Base-by-base conservation (phyloP, 2,888 invertebrate genomes). In the Pilophorus perplexus region DNA sequence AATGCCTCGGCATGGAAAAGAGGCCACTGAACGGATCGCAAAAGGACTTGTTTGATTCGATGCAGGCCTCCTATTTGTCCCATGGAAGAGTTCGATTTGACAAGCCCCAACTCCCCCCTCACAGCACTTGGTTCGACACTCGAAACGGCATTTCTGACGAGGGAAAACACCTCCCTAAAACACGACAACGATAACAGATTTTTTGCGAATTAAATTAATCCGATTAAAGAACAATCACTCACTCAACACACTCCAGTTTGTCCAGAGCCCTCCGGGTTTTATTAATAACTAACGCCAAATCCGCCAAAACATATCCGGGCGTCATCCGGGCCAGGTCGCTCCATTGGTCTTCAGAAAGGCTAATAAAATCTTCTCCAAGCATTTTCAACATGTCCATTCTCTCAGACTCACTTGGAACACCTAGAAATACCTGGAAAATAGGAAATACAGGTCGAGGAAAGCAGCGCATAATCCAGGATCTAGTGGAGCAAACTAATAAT, bases 221-320 rank as follows among this genome's bases (percentile, higher is more conserved):
- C n/a, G n/a, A n/a, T n/a, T n/a, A n/a, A n/a, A n/a, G n/a, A n/a
- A n/a, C n/a, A n/a, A n/a, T n/a, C n/a, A n/a, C n/a, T n/a, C n/a
- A n/a, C n/a, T n/a, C n/a, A n/a, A n/a, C n/a, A n/a, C n/a, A n/a
- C n/a, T n/a, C n/a, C n/a, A n/a, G n/a, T n/a, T n/a, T n/a, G n/a
- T n/a, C n/a, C n/a, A n/a, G n/a, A n/a, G n/a, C n/a, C 16, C 59
- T 38, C 16, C 25, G 14, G 1, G 59, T 22, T 10, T 59, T 40
- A 23, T 59, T 59, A 22, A 80, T 75, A 10, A 85, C 73, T 5
- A 80, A 74, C 0, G 75, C 75, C 20, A 85, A 73, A 75, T 85
- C 85, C 2, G 82, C 80, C 3, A 80, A 78, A 5, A 82, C 81
- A 75, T 79, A 84, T 16, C 84, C 84, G 28, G 82, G 81, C 0